Evolutionary conservation across 2,113 vertebrate genomes (phyloP).

Genomic region (Argyrosomus japonicus): DNA sequence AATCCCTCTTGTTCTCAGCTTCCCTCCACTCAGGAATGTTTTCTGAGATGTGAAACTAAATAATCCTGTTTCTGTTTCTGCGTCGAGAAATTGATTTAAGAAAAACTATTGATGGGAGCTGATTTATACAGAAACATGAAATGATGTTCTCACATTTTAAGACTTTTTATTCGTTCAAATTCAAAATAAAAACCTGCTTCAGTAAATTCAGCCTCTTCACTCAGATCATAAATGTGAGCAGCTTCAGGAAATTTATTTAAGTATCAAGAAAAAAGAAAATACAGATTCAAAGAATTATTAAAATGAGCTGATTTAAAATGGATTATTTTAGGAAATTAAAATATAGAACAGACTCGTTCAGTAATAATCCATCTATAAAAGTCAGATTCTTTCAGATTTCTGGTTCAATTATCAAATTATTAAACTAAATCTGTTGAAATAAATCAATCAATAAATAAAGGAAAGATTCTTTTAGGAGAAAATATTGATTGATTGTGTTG

Average conservation of each 20-base stretch:
- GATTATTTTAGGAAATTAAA: neutral
- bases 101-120: neutral
- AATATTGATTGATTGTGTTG: neutral
- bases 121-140: neutral
- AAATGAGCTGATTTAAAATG: neutral
- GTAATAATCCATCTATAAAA: neutral
- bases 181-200: neutral
- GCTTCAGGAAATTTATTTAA: neutral
- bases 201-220: too few relatives aligned
- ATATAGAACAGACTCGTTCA: neutral
- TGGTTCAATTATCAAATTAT: neutral
- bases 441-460: neutral
- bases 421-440: neutral
- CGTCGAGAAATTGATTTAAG: neutral
- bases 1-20: slow-evolving; percentile 63
- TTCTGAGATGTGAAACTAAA: slow-evolving; percentile 34
- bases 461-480: neutral
- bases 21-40: slow-evolving; percentile 39
- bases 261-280: too few relatives aligned
- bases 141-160: too few relatives aligned
- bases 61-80: slow-evolving; percentile 43
- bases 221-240: neutral
- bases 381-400: neutral
- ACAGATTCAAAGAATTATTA: neutral
- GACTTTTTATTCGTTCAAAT: neutral